Evolutionary conservation across 1,140 invertebrate species (phyloP), one percentile per base, ranked within the genome.

Genomic region (Adoxophyes honmai): DNA sequence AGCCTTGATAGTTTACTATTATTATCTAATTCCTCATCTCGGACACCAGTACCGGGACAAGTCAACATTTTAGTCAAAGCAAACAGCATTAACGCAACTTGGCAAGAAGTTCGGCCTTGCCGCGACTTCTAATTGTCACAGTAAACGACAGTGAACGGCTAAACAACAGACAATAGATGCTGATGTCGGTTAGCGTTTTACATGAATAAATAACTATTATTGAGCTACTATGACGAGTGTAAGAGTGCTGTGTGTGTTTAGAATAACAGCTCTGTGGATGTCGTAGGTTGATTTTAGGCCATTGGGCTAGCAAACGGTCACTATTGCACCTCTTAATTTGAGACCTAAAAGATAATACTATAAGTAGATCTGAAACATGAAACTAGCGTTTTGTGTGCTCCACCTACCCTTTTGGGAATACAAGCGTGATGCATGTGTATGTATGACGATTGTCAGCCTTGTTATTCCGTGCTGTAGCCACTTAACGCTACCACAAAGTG

Each of bases 181-280:
- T 42, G 57, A 59, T 35, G 34, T 51, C 44, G 42, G 54, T 57
- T 57, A 59, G 57, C 56, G 54, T 63, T 62, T 44, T 62, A 62
- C 60, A 61, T 62, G 66, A 60, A 60, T 60, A 60, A 62, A 65
- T 65, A 65, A 56, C 44, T 60, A 54, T 60, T 64, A 68, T 59
- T 16, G 44, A 59, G 34, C 52, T 57, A 5, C 37, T 28, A 28
- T 28, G 21, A 28, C 57, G 34, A 64, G 44, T 28, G 21, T n/a
- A n/a, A n/a, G n/a, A n/a, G n/a, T n/a, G n/a, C n/a, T n/a, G n/a
- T n/a, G n/a, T n/a, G n/a, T n/a, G n/a, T n/a, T n/a, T n/a, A n/a
- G n/a, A n/a, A n/a, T n/a, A n/a, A n/a, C n/a, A n/a, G n/a, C n/a
- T n/a, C n/a, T n/a, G n/a, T n/a, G n/a, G n/a, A n/a, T n/a, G n/a